Conservation (phyloP, 53 echinoderm and acorn worm genomes). For the Stichopus horrens region DNA sequence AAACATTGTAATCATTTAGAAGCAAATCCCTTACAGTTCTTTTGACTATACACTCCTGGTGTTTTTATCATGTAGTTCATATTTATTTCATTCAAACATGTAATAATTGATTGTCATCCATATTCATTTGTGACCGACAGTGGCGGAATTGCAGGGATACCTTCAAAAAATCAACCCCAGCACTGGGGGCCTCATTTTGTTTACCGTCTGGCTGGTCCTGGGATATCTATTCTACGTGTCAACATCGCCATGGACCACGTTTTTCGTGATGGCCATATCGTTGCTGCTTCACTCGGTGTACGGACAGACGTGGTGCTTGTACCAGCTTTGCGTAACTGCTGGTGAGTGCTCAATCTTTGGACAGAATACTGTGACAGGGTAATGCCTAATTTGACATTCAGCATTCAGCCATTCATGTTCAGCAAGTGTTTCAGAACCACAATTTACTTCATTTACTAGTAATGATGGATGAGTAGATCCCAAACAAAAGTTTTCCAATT, state of each 20-base stretch:
- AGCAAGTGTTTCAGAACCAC: no score
- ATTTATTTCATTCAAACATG: no score
- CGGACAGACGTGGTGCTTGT: conserved; percentile 64
- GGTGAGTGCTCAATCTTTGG: conserved; percentile 47
- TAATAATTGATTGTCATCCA: no score
- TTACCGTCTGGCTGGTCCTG: conserved; percentile 52
- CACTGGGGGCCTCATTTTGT: conserved; percentile 47
- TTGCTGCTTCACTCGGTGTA: conserved; percentile 61
- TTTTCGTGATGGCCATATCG: conserved; percentile 58
- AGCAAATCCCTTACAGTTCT: no score
- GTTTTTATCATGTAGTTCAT: no score
- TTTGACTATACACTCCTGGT: no score
- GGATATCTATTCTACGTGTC: conserved; percentile 52
- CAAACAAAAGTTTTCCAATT: no score
- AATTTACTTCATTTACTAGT: no score
- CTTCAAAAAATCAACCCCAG: background rate
- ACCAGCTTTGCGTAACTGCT: conserved; percentile 58
- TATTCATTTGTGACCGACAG: background rate
- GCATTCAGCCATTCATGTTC: no score
- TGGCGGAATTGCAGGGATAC: background rate
- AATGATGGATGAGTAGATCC: no score
- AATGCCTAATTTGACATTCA: background rate
- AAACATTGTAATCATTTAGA: no score
- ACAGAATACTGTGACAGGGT: background rate
- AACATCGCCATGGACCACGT: conserved; percentile 39